Conservation (phyloP, 2,888 invertebrate genomes). For the Acholoe squamosa region DNA sequence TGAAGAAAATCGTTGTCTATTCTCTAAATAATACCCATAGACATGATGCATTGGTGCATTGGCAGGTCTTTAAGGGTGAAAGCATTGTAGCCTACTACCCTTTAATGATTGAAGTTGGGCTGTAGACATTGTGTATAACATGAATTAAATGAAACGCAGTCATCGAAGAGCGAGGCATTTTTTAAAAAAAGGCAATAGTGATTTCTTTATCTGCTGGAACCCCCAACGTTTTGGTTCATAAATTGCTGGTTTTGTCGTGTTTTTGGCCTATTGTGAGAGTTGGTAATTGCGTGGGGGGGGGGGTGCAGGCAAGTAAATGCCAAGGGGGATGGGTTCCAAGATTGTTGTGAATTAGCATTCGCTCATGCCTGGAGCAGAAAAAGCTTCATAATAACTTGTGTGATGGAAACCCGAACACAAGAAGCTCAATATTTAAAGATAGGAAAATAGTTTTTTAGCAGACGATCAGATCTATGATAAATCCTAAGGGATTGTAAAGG, state of each 20-base stretch:
- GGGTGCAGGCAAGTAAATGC: neutral
- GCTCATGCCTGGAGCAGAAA: neutral
- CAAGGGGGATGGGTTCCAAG: neutral
- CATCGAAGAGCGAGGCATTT: neutral
- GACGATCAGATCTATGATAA: no score
- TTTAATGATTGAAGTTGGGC: no score
- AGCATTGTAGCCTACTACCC: no score
- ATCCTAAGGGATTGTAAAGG: no score
- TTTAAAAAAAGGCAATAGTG: neutral
- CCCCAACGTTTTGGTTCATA: neutral
- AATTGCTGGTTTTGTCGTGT: neutral
- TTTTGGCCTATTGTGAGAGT: neutral
- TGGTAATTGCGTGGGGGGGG: neutral
- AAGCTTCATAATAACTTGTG: neutral
- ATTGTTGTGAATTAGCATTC: neutral
- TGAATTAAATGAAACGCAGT: neutral
- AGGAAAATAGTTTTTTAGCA: no score
- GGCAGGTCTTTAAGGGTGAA: no score
- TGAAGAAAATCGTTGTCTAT: no score
- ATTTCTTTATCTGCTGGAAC: neutral
- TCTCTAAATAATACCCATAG: no score
- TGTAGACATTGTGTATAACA: neutral
- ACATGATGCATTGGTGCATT: no score
- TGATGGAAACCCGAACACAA: neutral
- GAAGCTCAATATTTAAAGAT: neutral